Conservation (phyloP, 35 echinoderm and acorn worm genomes). For the Antedon bifida region DNA sequence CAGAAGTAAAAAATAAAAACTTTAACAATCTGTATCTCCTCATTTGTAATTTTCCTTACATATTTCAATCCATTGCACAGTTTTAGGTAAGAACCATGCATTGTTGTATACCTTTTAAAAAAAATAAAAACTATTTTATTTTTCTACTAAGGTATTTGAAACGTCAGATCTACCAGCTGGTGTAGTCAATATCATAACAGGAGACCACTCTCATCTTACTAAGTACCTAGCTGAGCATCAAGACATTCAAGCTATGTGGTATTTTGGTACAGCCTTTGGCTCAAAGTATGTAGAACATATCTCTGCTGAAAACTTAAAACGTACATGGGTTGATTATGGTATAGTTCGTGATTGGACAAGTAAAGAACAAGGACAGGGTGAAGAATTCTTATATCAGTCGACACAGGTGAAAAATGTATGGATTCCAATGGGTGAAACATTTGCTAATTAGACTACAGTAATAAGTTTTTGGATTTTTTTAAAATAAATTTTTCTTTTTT, state of each 20-base stretch:
- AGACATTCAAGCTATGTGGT: constrained; percentile 93
- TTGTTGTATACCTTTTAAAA: background rate
- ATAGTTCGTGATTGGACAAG: constrained; percentile 61
- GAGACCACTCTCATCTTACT: constrained; percentile 69
- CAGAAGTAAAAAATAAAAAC: too few relatives aligned
- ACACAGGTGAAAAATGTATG: constrained; percentile 90
- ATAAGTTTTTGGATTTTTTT: too few relatives aligned
- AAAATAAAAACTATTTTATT: background rate
- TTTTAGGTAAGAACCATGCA: too few relatives aligned
- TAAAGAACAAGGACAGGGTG: constrained; percentile 67
- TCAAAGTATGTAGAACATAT: constrained; percentile 91
- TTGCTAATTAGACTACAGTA: constrained; percentile 94
- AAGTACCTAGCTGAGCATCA: constrained; percentile 90
- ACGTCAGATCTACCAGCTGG: constrained; percentile 90
- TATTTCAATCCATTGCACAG: too few relatives aligned
- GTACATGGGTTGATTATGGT: constrained; percentile 90
- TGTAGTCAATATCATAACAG: constrained; percentile 92
- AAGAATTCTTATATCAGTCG: constrained; percentile 88
- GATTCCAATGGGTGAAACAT: constrained; percentile 98
- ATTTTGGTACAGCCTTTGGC: constrained; percentile 71
- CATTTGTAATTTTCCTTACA: too few relatives aligned
- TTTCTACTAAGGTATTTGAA: constrained; percentile 70
- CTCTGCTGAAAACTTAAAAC: constrained; percentile 72
- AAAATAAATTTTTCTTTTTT: too few relatives aligned
- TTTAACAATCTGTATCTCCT: too few relatives aligned